Evolutionary conservation across 2,888 invertebrate genomes (phyloP), one percentile per base, ranked within the genome.

Genomic region (Apoda limacodes): DNA sequence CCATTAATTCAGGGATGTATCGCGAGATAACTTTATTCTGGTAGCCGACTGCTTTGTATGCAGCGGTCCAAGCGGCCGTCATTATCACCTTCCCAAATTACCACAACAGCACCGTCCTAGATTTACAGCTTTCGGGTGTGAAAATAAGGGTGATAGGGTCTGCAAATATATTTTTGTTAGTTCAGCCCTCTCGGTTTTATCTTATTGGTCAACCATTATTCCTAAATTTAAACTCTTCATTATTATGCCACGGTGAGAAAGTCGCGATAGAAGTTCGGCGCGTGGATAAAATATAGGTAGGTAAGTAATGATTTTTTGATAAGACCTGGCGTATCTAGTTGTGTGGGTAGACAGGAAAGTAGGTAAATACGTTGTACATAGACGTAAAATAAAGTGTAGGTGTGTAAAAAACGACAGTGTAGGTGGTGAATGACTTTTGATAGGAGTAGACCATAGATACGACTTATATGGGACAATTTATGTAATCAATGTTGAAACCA

Each of bases 191-290:
- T 75, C 72, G 65, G 68, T 75, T 76, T 80, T 75, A 76, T 80
- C 76, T 78, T 76, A 76, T 78, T 80, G 76, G 76, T 75, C 74
- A 72, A 72, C 72, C 74, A 78, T 76, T 76, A 76, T 65, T 72
- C 71, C 74, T 78, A 78, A 78, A 78, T 78, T 76, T 78, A 76
- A 78, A 78, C 75, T 76, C 76, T 78, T 78, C 74, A 78, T 78
- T 78, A 76, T 68, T 64, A 67, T 66, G 68, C 67, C 60, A 65
- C 69, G 68, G 74, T 66, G 78, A 76, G 76, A 72, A 72, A 74
- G 57, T 66, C 50, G 52, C 60, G 74, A 76, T 75, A 76, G 69
- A 58, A 60, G 59, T 57, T 60, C 52, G 46, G 53, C 60, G 61
- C 61, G 62, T 66, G 65, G 62, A 71, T 71, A 64, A 70, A 65